These are phyloP conservation scores for Empidonax alnorum DNA, from an alignment of 2,113 vertebrate species.

Conservation along the genomic window DNA sequence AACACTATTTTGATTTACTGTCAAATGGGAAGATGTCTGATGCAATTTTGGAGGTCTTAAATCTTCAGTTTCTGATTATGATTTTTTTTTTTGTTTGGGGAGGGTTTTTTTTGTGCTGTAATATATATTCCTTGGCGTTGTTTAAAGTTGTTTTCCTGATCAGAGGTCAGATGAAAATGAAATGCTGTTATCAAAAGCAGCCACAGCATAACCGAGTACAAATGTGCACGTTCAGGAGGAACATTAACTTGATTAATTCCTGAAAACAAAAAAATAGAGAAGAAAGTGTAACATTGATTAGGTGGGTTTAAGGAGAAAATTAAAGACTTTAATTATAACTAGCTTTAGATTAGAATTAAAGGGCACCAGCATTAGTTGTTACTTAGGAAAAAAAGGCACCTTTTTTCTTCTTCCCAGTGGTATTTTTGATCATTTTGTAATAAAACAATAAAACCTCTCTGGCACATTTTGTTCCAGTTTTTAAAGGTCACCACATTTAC, in stretches of 20 bases:
- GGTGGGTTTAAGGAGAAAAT: not conserved
- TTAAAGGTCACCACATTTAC: constrained; percentile 37
- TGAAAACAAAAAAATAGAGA: not conserved
- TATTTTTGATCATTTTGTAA: constrained; percentile 6
- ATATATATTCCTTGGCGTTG: not conserved
- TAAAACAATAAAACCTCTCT: not conserved
- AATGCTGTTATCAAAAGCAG: not conserved
- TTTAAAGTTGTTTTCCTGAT: constrained; percentile 18
- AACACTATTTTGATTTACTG: constrained; percentile 50
- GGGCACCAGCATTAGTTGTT: not conserved
- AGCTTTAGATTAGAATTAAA: not conserved
- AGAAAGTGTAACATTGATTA: not conserved
- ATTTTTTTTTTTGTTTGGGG: not conserved
- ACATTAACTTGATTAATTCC: not conserved
- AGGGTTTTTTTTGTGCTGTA: not conserved
- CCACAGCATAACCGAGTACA: not conserved
- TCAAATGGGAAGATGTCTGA: constrained; percentile 42
- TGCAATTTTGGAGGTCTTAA: constrained; percentile 59
- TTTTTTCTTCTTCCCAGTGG: not conserved
- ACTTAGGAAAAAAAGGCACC: not conserved
- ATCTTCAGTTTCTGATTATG: constrained; percentile 64
- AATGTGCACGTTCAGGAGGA: not conserved
- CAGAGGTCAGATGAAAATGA: constrained; percentile 14
- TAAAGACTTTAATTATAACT: not conserved
- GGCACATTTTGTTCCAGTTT: constrained; percentile 7